Evolutionary conservation across 2,113 vertebrate genomes (phyloP), one percentile per base, ranked within the genome.

Genomic region (Larimichthys crocea): DNA sequence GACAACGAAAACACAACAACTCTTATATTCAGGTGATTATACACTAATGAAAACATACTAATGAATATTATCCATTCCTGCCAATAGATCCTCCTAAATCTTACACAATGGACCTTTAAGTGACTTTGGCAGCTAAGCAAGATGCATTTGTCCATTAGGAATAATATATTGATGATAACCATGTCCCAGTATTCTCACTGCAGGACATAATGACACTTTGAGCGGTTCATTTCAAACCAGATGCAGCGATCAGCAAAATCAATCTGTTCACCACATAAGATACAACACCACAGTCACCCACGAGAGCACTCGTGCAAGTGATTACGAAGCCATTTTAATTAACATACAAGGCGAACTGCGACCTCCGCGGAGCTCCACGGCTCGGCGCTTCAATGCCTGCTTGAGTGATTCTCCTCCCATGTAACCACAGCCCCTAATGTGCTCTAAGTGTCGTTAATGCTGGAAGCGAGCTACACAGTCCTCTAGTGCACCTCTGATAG

Each of bases 301-400:
- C 19, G 77, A 73, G 85, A 83, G 63, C 50, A 53, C 74, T 87
- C 60, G 35, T 8, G 9, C 49, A 67, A 73, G 46, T 11, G 31
- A 83, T 87, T 77, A 66, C 7, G 22, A 55, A 72, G 74, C 57
- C 48, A 53, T 87, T 91, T 88, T 78, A 89, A 91, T 88, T 80
- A 90, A 82, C 87, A 84, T 84, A 88, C 55, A 76, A 78, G 69
- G 87, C 88, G 84, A 91, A 82, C 84, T 85, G 80, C 44, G 59
- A 76, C 79, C 80, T 88, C 82, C 66, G 74, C 42, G 0, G 46
- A 69, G 82, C 22, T 44, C 52, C 1, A 16, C 14, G 17, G 56
- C 74, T 79, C 78, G 64, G 64, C 2, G 52, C 68, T 42, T 76
- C 35, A 19, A n/a, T 2, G 14, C 83, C 31, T 22, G 56, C 80